Percentiles rank a stretch among this genome's conserved stretches.
Evolutionary conservation across 2,888 invertebrate genomes (phyloP).

Genomic region (Cheilosia variabilis): DNA sequence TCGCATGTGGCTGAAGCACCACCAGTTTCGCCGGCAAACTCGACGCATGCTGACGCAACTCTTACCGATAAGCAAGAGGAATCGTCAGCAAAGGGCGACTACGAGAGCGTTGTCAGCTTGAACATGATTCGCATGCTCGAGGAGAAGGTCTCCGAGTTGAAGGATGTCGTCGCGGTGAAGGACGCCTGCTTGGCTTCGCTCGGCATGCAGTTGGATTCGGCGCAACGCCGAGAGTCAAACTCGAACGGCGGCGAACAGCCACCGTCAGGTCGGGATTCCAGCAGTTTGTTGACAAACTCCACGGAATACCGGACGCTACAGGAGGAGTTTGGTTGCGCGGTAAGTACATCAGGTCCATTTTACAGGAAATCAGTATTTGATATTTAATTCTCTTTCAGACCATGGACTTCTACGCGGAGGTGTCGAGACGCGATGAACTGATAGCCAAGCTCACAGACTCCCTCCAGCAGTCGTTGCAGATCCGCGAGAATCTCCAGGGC

Average conservation of each 20-base stretch:
- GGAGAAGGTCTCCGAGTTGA: conserved; percentile 81
- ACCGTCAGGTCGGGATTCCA: conserved; percentile 81
- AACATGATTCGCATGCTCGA: conserved; percentile 81
- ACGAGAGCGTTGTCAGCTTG: conserved; percentile 79
- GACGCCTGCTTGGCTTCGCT: conserved; percentile 81
- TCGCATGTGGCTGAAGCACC: conserved; percentile 40
- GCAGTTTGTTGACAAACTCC: conserved; percentile 83
- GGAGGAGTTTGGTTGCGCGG: conserved; percentile 89
- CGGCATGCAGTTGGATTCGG: conserved; percentile 80
- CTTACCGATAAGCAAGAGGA: conserved; percentile 28
- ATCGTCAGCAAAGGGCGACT: conserved; percentile 46
- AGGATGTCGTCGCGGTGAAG: conserved; percentile 81
- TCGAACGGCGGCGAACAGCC: conserved; percentile 77
- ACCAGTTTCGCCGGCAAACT: conserved; percentile 48
- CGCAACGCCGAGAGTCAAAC: conserved; percentile 78
- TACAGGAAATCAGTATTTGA: not conserved
- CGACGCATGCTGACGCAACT: conserved; percentile 43
- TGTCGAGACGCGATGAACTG: conserved; percentile 88
- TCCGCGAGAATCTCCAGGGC: conserved; percentile 86
- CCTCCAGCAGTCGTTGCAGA: conserved; percentile 87
- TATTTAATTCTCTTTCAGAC: conserved; percentile 85
- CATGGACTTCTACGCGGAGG: conserved; percentile 89
- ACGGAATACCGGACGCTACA: conserved; percentile 90
- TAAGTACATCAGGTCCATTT: conserved; percentile 79
- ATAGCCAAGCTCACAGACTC: conserved; percentile 90